phyloP scores from a whole-genome alignment of 2,888 invertebrate genomes.

The Ophraella communa region DNA sequence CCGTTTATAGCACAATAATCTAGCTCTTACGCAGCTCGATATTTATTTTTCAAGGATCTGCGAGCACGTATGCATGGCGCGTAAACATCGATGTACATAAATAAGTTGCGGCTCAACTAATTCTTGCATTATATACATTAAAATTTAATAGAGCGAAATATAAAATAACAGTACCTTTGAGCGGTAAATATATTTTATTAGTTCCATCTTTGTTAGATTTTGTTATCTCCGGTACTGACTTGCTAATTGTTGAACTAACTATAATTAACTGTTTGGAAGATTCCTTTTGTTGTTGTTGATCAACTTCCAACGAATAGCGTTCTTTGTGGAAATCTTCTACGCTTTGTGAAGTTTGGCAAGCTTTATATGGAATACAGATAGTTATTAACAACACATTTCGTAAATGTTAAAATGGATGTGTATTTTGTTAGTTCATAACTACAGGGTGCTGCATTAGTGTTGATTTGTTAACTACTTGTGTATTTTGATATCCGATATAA shows the following conservation, averaged over 20 bases:
- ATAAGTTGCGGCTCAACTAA: not conserved
- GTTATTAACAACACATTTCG: not conserved
- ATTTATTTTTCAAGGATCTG: not conserved
- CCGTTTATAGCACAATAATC: too few relatives aligned
- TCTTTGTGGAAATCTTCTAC: not conserved
- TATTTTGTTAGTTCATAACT: not conserved
- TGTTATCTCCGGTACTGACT: not conserved
- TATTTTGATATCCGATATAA: too few relatives aligned
- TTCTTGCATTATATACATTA: not conserved
- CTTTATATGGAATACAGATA: not conserved
- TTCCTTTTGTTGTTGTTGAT: not conserved
- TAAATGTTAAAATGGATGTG: not conserved
- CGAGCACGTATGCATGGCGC: not conserved
- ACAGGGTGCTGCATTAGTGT: not conserved
- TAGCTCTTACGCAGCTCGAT: not conserved
- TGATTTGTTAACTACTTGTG: too few relatives aligned
- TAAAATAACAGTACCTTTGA: not conserved
- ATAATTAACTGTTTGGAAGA: not conserved
- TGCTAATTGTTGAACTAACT: not conserved
- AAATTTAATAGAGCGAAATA: not conserved
- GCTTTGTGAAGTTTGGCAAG: not conserved
- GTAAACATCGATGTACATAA: not conserved
- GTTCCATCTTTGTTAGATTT: not conserved
- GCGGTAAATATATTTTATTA: not conserved
- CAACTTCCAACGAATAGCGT: not conserved